phyloP scores from a whole-genome alignment of 1,140 invertebrate species.

The Drosophila ohnishii region DNA sequence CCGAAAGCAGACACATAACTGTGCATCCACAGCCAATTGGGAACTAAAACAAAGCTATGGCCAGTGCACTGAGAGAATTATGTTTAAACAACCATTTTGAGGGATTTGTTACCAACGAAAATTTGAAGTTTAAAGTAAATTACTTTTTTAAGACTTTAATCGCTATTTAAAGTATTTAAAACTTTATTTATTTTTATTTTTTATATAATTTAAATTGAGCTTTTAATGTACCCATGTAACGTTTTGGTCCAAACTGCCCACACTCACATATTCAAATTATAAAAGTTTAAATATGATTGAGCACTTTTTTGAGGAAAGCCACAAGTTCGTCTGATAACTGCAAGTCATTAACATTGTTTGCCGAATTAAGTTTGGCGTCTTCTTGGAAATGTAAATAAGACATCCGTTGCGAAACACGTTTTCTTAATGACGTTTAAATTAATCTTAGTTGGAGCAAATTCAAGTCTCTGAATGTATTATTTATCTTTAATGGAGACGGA shows the following conservation, averaged over 20 bases:
- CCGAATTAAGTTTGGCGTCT: neutral
- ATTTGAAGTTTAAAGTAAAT: neutral
- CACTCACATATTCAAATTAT: neutral
- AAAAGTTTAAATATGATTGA: conserved; percentile 2
- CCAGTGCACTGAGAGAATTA: conserved; percentile 5
- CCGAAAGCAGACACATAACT: conserved; percentile 32
- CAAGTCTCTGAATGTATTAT: conserved; percentile 11
- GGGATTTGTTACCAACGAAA: neutral
- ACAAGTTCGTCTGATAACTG: neutral
- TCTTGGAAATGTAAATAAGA: conserved; percentile 18
- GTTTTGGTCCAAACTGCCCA: conserved; percentile 1
- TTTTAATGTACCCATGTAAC: neutral
- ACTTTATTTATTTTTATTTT: too few relatives aligned
- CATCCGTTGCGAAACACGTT: conserved; percentile 17
- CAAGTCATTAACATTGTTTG: neutral
- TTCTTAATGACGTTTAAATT: conserved; percentile 18
- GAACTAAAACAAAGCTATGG: conserved; percentile 1
- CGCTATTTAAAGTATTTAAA: neutral
- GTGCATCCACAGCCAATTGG: conserved; percentile 30
- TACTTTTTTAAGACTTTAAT: too few relatives aligned
- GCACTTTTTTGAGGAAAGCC: conserved; percentile 5
- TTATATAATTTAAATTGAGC: neutral
- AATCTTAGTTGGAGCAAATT: conserved; percentile 16
- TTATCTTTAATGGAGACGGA: neutral
- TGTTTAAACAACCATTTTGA: neutral